phyloP scores from a whole-genome alignment of 2,888 invertebrate species.

The Phengaris alcon region DNA sequence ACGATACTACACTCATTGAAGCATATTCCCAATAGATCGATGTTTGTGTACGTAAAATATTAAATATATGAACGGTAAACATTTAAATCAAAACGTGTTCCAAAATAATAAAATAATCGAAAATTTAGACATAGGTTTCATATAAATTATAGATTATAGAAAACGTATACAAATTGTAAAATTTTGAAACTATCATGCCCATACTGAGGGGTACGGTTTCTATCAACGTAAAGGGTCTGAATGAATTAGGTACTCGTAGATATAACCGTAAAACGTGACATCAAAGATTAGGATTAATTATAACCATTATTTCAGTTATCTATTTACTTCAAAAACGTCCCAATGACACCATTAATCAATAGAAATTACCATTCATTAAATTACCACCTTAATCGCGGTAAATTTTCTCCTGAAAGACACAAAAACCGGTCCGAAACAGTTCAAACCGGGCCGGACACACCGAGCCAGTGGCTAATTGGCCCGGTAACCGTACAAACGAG shows the following conservation, averaged over 20 bases:
- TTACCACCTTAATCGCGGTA: neutral
- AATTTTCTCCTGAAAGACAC: conserved; percentile 15
- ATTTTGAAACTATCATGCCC: too few species aligned
- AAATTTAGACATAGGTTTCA: neutral
- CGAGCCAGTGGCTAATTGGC: conserved; percentile 52
- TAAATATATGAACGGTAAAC: too few species aligned
- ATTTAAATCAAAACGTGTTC: neutral
- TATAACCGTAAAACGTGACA: too few species aligned
- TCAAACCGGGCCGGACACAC: conserved; percentile 25
- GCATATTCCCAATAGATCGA: neutral
- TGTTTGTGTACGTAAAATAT: neutral
- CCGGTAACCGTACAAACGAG: conserved; percentile 61
- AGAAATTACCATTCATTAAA: neutral
- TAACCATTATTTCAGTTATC: too few species aligned
- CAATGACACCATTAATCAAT: too few species aligned
- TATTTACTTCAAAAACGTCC: too few species aligned
- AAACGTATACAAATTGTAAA: too few species aligned
- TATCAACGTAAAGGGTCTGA: too few species aligned
- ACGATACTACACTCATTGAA: conserved; percentile 3
- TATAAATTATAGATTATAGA: too few species aligned
- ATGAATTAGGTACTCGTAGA: too few species aligned
- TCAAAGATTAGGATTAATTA: too few species aligned
- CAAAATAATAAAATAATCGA: neutral
- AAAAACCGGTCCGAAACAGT: conserved; percentile 8
- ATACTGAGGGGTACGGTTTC: too few species aligned